These are phyloP conservation scores for Darevskia nairensis DNA, from an alignment of 2,797 vertebrate genomes.

Conservation along the genomic window DNA sequence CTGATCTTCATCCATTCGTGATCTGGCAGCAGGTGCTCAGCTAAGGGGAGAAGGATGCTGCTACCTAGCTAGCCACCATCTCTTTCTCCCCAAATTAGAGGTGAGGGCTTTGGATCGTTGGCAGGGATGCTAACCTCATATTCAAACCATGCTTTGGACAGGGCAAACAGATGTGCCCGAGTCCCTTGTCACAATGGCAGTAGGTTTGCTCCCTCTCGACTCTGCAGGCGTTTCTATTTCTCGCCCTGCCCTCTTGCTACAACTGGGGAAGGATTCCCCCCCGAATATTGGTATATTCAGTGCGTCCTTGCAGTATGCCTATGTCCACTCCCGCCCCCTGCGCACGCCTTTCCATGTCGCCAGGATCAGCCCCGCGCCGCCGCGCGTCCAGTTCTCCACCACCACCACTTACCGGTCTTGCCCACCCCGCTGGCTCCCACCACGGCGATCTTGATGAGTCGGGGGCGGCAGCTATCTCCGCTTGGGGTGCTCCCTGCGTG, in stretches of 20 bases:
- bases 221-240: too few relatives aligned
- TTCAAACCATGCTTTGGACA: background rate
- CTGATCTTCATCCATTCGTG: background rate
- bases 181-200: background rate
- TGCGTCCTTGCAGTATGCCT: too few relatives aligned
- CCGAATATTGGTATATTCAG: too few relatives aligned
- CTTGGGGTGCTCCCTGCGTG: slow-evolving; percentile 48
- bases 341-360: background rate
- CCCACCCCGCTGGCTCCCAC: slow-evolving; percentile 93
- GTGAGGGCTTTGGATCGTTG: background rate
- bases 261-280: background rate
- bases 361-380: background rate
- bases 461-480: slow-evolving; percentile 69
- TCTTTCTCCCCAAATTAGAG: background rate
- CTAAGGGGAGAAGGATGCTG: background rate
- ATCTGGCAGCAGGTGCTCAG: background rate
- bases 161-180: background rate
- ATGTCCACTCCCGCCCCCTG: rapidly evolving
- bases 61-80: background rate
- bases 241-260: too few relatives aligned
- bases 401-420: slow-evolving; percentile 88
- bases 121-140: background rate
- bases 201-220: background rate
- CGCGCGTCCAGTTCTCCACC: rapidly evolving
- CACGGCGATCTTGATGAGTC: slow-evolving; percentile 92